phyloP scores from a whole-genome alignment of 2,888 invertebrate genomes.

The Antheraea assamensis region DNA sequence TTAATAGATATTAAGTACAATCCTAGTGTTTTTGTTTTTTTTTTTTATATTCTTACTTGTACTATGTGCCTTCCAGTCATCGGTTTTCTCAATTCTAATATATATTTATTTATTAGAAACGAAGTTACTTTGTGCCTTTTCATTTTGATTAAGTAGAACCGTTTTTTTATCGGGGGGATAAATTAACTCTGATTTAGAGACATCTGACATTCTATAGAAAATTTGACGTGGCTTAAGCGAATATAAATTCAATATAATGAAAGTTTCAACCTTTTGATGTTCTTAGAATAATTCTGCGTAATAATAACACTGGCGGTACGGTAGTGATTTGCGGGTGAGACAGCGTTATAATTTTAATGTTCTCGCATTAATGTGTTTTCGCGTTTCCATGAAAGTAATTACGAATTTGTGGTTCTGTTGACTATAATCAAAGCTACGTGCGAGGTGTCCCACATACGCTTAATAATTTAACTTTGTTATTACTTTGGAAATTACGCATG shows the following conservation, averaged over 20 bases:
- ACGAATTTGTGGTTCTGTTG: not conserved
- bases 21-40: not conserved
- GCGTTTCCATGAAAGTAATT: slow-evolving; percentile 2
- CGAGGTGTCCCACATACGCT: not conserved
- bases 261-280: not conserved
- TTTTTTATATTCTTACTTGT: no score
- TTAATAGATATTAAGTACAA: not conserved
- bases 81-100: no score
- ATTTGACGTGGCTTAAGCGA: not conserved
- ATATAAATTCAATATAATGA: slow-evolving; percentile 3
- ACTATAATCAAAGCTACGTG: not conserved
- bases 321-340: slow-evolving; percentile 1
- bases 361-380: slow-evolving; percentile 2
- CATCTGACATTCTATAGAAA: not conserved
- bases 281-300: slow-evolving; percentile 3
- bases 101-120: no score
- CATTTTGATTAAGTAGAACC: no score
- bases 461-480: slow-evolving; percentile 9
- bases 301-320: not conserved
- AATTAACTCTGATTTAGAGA: not conserved
- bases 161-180: no score
- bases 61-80: no score
- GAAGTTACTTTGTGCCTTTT: no score
- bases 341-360: slow-evolving; percentile 9
- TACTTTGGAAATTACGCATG: not conserved